Percentiles rank a stretch among this genome's conserved stretches.
These are phyloP conservation scores for Tipula vernalis DNA, from an alignment of 2,888 invertebrate genomes.

Conservation along the genomic window DNA sequence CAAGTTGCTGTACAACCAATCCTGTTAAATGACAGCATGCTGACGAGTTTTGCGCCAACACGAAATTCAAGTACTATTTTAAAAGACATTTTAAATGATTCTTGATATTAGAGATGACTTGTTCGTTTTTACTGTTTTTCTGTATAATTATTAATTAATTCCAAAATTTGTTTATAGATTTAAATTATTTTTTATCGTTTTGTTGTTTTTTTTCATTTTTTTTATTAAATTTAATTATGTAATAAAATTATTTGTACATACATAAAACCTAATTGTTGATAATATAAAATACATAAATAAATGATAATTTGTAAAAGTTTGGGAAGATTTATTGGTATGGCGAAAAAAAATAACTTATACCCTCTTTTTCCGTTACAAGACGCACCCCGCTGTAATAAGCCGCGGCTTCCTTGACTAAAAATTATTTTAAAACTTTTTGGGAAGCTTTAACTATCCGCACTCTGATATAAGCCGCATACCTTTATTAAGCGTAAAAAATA, in stretches of 20 bases:
- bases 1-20: conserved; percentile 23
- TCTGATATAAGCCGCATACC: too few relatives aligned
- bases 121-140: not conserved
- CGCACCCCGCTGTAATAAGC: too few relatives aligned
- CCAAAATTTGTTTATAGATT: not conserved
- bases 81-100: conserved; percentile 35
- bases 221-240: not conserved
- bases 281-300: not conserved
- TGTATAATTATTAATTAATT: not conserved
- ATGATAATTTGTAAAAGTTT: not conserved
- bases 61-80: conserved; percentile 36
- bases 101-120: conserved; percentile 22
- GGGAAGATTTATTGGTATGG: not conserved
- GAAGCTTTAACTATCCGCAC: too few relatives aligned
- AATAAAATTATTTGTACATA: not conserved
- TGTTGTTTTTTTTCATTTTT: not conserved
- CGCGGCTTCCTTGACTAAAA: too few relatives aligned
- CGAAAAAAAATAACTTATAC: too few relatives aligned
- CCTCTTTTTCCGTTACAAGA: too few relatives aligned
- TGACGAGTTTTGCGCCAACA: conserved; percentile 29
- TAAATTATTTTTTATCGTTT: not conserved
- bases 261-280: not conserved
- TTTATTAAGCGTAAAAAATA: too few relatives aligned
- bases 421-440: too few relatives aligned
- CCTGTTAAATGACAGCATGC: conserved; percentile 24